Percentiles rank a stretch among this genome's conserved stretches.
phyloP scores from a whole-genome alignment of 2,113 vertebrate species.

The Notothenia rossii region DNA sequence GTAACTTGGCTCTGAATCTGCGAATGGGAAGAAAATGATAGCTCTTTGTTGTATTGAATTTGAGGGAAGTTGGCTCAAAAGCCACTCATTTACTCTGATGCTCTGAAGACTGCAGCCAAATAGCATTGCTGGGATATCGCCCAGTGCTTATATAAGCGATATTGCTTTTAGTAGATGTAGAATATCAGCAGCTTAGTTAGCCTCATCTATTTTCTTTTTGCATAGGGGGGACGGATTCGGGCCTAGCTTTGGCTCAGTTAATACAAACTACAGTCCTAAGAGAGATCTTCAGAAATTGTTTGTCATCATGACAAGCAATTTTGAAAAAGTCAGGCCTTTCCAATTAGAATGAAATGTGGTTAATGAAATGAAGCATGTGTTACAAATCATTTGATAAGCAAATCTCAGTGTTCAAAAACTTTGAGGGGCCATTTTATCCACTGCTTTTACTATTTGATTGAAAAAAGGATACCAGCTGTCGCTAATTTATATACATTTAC shows the following conservation, averaged over 20 bases:
- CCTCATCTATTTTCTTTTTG: background rate
- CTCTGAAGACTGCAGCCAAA: conserved; percentile 13
- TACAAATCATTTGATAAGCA: background rate
- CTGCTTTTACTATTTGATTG: too few relatives aligned
- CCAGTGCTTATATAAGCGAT: background rate
- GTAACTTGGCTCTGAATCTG: background rate
- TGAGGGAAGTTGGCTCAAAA: conserved; percentile 14
- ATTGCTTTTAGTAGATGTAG: background rate
- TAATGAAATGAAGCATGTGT: background rate
- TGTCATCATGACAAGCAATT: background rate
- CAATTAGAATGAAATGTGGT: background rate
- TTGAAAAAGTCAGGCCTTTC: background rate
- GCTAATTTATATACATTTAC: too few relatives aligned
- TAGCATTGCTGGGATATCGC: background rate
- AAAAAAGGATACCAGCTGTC: background rate
- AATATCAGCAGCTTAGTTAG: conserved; percentile 1
- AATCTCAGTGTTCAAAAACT: background rate
- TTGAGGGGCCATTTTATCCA: background rate
- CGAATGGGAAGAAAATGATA: too few relatives aligned
- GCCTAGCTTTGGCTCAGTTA: background rate
- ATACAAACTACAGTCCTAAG: background rate
- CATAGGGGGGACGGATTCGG: too few relatives aligned
- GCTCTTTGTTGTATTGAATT: background rate
- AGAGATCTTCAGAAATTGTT: background rate
- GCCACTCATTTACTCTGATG: conserved; percentile 7